Conservation (phyloP, 1,140 invertebrate species). For the Bombus pyrosoma region DNA sequence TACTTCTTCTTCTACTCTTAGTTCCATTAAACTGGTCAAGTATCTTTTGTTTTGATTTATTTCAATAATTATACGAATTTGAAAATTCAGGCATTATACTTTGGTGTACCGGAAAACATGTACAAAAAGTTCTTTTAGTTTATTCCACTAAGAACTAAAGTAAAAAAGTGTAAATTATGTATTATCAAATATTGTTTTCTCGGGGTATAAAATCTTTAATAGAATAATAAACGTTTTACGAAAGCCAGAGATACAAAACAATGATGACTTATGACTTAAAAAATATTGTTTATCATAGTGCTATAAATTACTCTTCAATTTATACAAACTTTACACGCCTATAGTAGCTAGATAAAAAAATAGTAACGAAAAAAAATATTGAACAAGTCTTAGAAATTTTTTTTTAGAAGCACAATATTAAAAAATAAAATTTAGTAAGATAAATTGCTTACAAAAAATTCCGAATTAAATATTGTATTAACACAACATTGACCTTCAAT, state of each 20-base stretch:
- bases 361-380: neutral
- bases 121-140: too few species aligned
- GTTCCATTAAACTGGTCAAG: neutral
- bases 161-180: too few species aligned
- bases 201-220: too few species aligned
- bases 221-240: too few species aligned
- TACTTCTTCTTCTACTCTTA: neutral
- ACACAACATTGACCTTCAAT: neutral
- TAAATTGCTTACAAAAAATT: neutral
- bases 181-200: too few species aligned
- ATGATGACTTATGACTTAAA: too few species aligned
- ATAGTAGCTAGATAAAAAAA: neutral
- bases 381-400: neutral
- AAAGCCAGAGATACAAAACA: too few species aligned
- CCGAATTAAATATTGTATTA: neutral
- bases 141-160: too few species aligned
- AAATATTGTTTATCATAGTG: neutral
- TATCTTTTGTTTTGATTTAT: neutral
- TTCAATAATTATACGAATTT: neutral
- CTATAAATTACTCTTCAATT: neutral
- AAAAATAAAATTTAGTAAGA: neutral
- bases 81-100: too few species aligned
- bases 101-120: too few species aligned
- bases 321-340: neutral
- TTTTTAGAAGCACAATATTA: neutral